phyloP scores from a whole-genome alignment of 2,797 vertebrate genomes.

The Lithobates sylvaticus region DNA sequence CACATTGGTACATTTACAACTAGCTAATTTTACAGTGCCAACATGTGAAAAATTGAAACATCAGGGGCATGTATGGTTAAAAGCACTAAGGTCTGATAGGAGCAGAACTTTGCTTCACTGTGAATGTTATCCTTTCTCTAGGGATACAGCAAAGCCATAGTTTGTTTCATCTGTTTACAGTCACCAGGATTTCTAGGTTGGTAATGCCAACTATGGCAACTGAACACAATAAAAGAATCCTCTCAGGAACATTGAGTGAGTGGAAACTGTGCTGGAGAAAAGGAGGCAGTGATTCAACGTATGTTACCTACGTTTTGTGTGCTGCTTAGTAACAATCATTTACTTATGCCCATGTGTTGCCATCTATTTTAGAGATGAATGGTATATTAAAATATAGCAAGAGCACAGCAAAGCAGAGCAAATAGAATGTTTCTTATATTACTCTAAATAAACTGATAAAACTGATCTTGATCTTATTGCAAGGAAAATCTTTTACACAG shows the following conservation, averaged over 20 bases:
- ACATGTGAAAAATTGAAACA: background rate
- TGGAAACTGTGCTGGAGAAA: background rate
- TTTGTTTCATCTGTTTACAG: conserved; percentile 52
- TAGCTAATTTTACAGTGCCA: background rate
- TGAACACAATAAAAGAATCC: conserved; percentile 27
- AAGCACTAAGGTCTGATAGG: background rate
- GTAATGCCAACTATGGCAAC: conserved; percentile 55
- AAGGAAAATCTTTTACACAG: too few relatives aligned
- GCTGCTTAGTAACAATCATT: too few relatives aligned
- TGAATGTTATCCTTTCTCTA: conserved; percentile 11
- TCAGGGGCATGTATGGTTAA: background rate
- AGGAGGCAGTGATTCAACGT: too few relatives aligned
- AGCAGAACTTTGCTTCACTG: background rate
- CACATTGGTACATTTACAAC: background rate
- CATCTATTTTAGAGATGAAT: too few relatives aligned
- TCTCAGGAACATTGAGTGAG: conserved; percentile 23
- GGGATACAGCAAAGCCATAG: conserved; percentile 23
- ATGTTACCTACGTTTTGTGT: too few relatives aligned
- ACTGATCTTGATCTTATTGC: too few relatives aligned
- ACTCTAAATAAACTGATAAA: too few relatives aligned
- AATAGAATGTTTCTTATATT: too few relatives aligned
- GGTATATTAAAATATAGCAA: too few relatives aligned
- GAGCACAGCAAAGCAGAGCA: too few relatives aligned
- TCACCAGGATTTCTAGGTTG: conserved; percentile 47
- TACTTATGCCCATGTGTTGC: background rate